A percentile compares a stretch with the other conserved stretches of the same genome.
These are phyloP conservation scores for Acropora yongei DNA, from an alignment of 64 coral and sea anemone genomes.

Conservation along the genomic window DNA sequence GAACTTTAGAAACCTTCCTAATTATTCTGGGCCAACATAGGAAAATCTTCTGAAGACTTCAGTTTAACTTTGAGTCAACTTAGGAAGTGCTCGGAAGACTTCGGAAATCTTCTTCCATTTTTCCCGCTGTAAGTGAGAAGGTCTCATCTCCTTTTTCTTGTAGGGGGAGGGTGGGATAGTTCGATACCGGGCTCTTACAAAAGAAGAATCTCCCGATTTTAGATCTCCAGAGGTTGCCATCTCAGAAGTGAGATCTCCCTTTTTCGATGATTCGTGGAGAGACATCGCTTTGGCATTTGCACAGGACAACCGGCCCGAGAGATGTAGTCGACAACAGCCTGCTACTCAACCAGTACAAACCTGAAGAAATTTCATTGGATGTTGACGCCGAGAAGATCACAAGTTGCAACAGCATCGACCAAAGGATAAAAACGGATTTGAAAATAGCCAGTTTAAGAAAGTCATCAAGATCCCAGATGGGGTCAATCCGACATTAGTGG, in stretches of 20 bases:
- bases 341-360: constrained; percentile 26
- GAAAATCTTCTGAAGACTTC: too few relatives aligned
- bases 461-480: constrained; percentile 74
- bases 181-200: too few relatives aligned
- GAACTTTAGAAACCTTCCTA: too few relatives aligned
- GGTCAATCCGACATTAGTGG: constrained; percentile 69
- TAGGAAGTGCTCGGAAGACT: too few relatives aligned
- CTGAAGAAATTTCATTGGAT: constrained; percentile 39
- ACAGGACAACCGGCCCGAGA: not conserved
- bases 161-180: too few relatives aligned
- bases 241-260: not conserved
- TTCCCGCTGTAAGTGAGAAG: too few relatives aligned
- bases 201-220: too few relatives aligned
- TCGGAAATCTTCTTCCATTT: too few relatives aligned
- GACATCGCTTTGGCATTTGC: not conserved
- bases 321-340: not conserved
- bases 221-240: too few relatives aligned
- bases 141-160: too few relatives aligned
- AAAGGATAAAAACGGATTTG: constrained; percentile 70
- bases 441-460: constrained; percentile 64
- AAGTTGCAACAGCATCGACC: constrained; percentile 45
- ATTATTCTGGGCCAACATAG: too few relatives aligned
- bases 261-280: not conserved
- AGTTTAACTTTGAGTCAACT: too few relatives aligned
- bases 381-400: constrained; percentile 49